Evolutionary conservation across 1,140 invertebrate species (phyloP).

Genomic region (Grapholita molesta): DNA sequence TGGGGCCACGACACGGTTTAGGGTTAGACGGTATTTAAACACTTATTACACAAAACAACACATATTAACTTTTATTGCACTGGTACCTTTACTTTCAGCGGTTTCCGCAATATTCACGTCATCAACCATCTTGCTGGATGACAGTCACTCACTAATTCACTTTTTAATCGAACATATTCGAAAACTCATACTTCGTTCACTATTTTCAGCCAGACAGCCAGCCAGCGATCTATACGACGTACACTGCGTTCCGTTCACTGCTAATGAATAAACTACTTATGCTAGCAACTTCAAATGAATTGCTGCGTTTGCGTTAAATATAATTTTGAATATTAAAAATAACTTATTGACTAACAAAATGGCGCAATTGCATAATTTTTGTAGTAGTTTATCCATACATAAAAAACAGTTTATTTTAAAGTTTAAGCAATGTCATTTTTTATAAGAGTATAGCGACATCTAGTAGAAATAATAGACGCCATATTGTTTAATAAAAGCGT

Average conservation of each 20-base stretch:
- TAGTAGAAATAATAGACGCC: background rate
- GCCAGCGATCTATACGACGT: conserved; percentile 71
- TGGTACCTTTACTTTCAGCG: conserved; percentile 75
- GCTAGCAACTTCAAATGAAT: conserved; percentile 30
- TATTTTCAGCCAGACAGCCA: conserved; percentile 73
- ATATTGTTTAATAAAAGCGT: background rate
- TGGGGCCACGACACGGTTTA: conserved; percentile 73
- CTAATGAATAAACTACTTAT: conserved; percentile 37
- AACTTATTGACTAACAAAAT: background rate
- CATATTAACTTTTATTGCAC: conserved; percentile 70
- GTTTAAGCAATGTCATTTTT: background rate
- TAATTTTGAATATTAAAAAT: background rate
- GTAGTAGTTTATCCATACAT: too few relatives aligned
- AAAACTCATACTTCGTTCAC: conserved; percentile 76
- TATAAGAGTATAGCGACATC: background rate
- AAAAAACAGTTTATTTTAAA: background rate
- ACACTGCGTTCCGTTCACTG: conserved; percentile 75
- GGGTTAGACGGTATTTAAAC: conserved; percentile 71
- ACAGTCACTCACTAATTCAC: conserved; percentile 67
- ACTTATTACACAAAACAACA: conserved; percentile 72
- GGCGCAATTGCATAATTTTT: too few relatives aligned
- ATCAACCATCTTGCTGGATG: conserved; percentile 76
- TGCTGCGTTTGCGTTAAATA: background rate
- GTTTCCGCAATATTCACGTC: conserved; percentile 75
- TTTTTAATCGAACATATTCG: conserved; percentile 77